Base-by-base conservation (phyloP, 1,140 invertebrate species). In the Contarinia nasturtii region DNA sequence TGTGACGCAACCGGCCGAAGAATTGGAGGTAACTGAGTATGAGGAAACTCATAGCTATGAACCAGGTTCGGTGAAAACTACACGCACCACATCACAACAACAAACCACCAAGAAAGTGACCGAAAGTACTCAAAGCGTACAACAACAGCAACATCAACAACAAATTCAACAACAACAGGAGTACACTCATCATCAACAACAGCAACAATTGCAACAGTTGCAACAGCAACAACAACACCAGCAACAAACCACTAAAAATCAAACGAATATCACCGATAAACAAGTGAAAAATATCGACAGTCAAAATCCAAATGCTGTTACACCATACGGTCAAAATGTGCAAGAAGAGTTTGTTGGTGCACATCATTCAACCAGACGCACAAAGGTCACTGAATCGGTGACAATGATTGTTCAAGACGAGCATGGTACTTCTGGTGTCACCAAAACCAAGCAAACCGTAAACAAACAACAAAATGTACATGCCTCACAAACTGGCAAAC, bases 71-170 rank as follows among this genome's bases (percentile, higher is more conserved):
- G 21, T 21, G n/a, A 38, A 40, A 41, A 34, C 41, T 19, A 41
- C 33, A n/a, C n/a, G n/a, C 22, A 38, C 21, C 22, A 47, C 46
- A 19, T 41, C 21, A 41, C 4, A 41, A 21, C 34, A 46, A 14
- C 12, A 19, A 41, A 27, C 41, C 15, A 21, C 12, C 12, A 43
- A 43, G 20, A 33, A 48, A 19, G 33, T 44, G 38, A 21, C 21
- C 14, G 37, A 48, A 46, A 18, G 20, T 10, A 27, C 20, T 42
- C 43, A 50, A 15, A 36, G 17, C 5, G 10, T 19, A 19, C 46
- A 44, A 22, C 43, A 48, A 2, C 34, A 34, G 37, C 46, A 46
- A 33, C 46, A 33, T 41, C 33, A 45, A 7, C 49, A 42, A 46
- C 43, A 48, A 51, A 2, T 40, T n/a, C 34, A 47, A 47, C 34